Evolutionary conservation across 1,140 invertebrate genomes (phyloP).

Genomic region (Scaptomyza graminum): DNA sequence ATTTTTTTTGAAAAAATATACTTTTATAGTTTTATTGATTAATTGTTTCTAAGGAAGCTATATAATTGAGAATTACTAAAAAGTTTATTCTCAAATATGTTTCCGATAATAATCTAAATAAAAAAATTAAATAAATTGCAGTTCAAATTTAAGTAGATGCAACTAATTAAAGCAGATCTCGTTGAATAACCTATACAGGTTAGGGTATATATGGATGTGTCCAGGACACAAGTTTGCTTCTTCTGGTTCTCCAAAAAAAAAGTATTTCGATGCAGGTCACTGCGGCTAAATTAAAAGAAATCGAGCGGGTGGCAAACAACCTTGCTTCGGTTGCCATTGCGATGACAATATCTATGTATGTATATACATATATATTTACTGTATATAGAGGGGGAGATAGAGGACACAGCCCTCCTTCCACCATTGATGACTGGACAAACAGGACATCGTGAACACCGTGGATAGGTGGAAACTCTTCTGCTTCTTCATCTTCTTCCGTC

Average conservation of each 20-base stretch:
- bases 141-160: no score
- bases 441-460: neutral
- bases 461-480: neutral
- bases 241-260: slow-evolving; percentile 33
- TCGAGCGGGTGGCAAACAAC: slow-evolving; percentile 30
- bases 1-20: no score
- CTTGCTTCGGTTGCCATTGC: slow-evolving; percentile 10
- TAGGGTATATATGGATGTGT: neutral
- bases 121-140: no score
- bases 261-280: slow-evolving; percentile 68
- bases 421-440: neutral
- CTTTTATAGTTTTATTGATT: no score
- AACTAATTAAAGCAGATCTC: no score
- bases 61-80: no score
- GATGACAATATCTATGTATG: slow-evolving; percentile 30
- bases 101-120: no score
- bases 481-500: no score
- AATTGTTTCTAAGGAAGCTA: no score
- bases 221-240: slow-evolving; percentile 27
- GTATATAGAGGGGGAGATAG: slow-evolving; percentile 28
- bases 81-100: no score
- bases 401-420: neutral
- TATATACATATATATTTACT: no score
- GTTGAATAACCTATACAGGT: neutral
- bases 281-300: slow-evolving; percentile 76